These are phyloP conservation scores for Rambutsinella grinnellia DNA, from an alignment of 2,888 invertebrate species.

Conservation along the genomic window DNA sequence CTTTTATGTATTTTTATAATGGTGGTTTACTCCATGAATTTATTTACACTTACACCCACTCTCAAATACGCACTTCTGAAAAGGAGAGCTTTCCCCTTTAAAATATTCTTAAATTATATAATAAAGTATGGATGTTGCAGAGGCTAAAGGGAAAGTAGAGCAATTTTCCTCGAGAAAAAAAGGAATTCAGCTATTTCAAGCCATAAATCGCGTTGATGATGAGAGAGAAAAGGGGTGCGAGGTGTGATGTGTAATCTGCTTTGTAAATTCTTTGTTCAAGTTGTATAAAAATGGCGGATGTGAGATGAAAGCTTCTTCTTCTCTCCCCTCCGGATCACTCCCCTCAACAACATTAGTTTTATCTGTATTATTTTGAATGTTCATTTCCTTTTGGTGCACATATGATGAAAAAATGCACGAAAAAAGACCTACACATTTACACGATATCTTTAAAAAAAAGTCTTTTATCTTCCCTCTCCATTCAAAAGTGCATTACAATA, in stretches of 20 bases:
- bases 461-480: constrained; percentile 11
- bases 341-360: constrained; percentile 7
- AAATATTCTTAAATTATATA: constrained; percentile 28
- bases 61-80: background rate
- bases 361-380: constrained; percentile 30
- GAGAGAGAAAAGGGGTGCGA: constrained; percentile 18
- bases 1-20: background rate
- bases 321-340: constrained; percentile 24
- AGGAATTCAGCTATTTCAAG: too few relatives aligned
- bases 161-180: background rate
- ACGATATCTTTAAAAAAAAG: background rate
- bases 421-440: background rate
- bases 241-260: constrained; percentile 33
- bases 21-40: background rate
- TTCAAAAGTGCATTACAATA: constrained; percentile 3
- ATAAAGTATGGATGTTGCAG: background rate
- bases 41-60: constrained; percentile 12
- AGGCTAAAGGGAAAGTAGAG: constrained; percentile 1
- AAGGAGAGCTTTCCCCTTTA: background rate
- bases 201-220: too few relatives aligned
- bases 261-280: constrained; percentile 13
- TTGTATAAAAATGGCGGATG: background rate
- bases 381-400: constrained; percentile 21
- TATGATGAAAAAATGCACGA: background rate
- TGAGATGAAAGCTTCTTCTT: background rate